Evolutionary conservation across 2,113 vertebrate species (phyloP), one percentile per base, ranked within the genome.

Genomic region (Cochlearius cochlearius): DNA sequence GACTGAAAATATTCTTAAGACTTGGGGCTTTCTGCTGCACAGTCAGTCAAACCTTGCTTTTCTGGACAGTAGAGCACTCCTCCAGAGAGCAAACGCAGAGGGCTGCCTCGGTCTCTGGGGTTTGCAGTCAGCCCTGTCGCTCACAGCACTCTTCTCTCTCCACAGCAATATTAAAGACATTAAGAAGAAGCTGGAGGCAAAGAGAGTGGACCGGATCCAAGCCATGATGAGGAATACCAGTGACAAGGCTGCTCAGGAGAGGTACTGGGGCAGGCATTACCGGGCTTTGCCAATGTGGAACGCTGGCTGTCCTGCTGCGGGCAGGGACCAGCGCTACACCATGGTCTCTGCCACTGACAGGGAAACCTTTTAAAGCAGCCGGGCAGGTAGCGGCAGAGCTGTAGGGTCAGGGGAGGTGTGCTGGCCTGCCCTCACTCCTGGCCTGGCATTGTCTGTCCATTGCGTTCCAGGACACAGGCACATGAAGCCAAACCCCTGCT

Each of bases 231-330:
- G 98, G 96, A 98, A 76, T 13, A 98, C 97, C 18, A 83, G 97
- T 6, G 98, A 99, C 86, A 99, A 98, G 97, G 95, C 96, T 81
- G 96, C 97, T 78, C 98, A 99, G 98, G 99, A 99, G 97, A 99
- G 99, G 98, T 98, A 90, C 16, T 62, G 69, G 56, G 45, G 39
- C 26, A 21, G 69, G 26, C 9, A 32, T 2, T 34, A 4, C 38
- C 6, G 41, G 69, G 82, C 34, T 78, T 21, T 41, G 17, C 32
- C 39, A 5, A 0, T 41, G 64, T 25, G 18, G 50, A 26, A 5
- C 13, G 5, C 18, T 4, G 14, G 38, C 53, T 50, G 7, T 23
- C 29, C 63, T 32, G 72, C 58, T 68, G 43, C 30, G 32, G 60
- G 38, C 47, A 22, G 43, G 47, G 41, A 20, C 5, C 39, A 22